Conservation (phyloP, 2,113 vertebrate genomes). For the Festucalex cinctus region DNA sequence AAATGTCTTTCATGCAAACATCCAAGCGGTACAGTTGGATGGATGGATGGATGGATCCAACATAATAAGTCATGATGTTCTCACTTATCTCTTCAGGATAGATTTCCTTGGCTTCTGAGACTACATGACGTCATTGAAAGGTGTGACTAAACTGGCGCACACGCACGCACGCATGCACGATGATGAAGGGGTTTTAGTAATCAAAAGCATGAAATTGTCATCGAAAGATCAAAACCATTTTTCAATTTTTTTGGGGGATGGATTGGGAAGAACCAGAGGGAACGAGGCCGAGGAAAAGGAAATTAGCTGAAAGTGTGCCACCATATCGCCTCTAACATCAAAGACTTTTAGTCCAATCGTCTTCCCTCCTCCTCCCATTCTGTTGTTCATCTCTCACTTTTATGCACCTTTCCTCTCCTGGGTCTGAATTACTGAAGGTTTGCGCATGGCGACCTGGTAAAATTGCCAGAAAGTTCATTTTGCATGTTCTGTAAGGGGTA, state of each 20-base stretch:
- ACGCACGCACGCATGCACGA: background rate
- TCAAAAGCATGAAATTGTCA: slow-evolving; percentile 30
- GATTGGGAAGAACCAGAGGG: slow-evolving; percentile 42
- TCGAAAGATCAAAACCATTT: slow-evolving; percentile 40
- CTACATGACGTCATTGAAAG: slow-evolving; percentile 80
- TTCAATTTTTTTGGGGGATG: slow-evolving; percentile 17
- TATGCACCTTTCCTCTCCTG: background rate
- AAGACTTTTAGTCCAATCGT: slow-evolving; percentile 22
- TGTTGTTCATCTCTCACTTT: background rate
- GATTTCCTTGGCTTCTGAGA: slow-evolving; percentile 84
- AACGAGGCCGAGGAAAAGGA: slow-evolving; percentile 13
- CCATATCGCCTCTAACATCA: slow-evolving; percentile 42
- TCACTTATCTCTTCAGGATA: slow-evolving; percentile 71
- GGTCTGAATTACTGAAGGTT: too few species aligned
- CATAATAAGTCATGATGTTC: background rate
- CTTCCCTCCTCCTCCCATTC: slow-evolving; percentile 10
- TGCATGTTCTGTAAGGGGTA: too few species aligned
- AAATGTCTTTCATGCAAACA: background rate
- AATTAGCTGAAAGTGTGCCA: slow-evolving; percentile 23
- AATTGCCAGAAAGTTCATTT: too few species aligned
- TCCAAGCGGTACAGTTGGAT: background rate
- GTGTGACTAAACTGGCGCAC: slow-evolving; percentile 47
- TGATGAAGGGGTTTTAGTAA: slow-evolving; percentile 1
- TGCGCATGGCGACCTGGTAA: too few species aligned
- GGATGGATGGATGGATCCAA: too few species aligned